A percentile compares a stretch with the other conserved stretches of the same genome.
Conservation (phyloP, 2,888 invertebrate genomes). For the Eupsilia transversa region DNA sequence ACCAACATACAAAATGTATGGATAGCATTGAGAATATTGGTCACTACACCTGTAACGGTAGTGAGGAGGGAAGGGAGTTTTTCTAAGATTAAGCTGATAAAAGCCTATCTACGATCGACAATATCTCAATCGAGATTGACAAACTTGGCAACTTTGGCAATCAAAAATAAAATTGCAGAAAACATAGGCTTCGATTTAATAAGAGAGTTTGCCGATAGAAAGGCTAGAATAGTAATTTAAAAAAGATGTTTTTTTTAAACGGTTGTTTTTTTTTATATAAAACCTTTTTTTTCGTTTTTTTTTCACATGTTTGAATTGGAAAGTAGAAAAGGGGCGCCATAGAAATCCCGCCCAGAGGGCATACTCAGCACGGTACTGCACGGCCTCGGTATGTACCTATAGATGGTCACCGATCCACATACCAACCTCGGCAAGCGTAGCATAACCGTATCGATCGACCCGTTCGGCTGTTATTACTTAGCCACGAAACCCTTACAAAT, state of each 20-base stretch:
- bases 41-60: neutral
- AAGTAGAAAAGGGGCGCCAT: neutral
- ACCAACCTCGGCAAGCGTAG: neutral
- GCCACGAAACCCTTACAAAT: neutral
- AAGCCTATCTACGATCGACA: neutral
- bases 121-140: neutral
- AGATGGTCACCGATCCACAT: neutral
- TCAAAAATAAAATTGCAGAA: neutral
- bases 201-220: neutral
- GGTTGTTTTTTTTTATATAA: neutral
- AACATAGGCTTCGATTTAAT: neutral
- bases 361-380: too few species aligned
- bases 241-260: too few species aligned
- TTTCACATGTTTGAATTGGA: neutral
- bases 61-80: neutral
- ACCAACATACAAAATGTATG: neutral
- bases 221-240: neutral
- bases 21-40: neutral
- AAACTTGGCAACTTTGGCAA: slow-evolving; percentile 10
- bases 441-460: neutral
- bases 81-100: neutral
- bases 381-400: neutral
- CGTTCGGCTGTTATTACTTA: neutral
- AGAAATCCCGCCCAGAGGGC: neutral
- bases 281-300: neutral